phyloP scores from a whole-genome alignment of 2,113 vertebrate genomes.

The Mionectes macconnelli region DNA sequence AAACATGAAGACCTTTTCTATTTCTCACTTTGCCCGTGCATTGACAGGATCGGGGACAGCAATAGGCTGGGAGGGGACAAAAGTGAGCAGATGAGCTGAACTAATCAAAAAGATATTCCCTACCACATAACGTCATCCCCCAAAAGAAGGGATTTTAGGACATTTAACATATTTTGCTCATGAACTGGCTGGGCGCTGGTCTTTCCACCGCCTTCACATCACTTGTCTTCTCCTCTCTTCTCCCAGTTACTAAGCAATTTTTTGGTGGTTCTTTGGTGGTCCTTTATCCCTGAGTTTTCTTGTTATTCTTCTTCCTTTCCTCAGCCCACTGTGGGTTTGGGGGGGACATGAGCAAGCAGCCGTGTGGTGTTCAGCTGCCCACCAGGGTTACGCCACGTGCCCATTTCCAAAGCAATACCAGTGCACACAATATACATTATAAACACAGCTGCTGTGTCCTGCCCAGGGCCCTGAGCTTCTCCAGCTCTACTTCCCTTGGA shows the following conservation, averaged over 20 bases:
- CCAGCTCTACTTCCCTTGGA: not conserved
- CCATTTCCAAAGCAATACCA: not conserved
- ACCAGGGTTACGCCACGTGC: not conserved
- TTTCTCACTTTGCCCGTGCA: not conserved
- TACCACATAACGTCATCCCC: not conserved
- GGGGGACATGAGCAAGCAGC: fast-evolving
- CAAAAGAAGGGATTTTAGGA: not conserved
- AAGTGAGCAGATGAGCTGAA: not conserved
- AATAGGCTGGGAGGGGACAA: not conserved
- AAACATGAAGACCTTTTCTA: not conserved
- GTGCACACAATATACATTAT: fast-evolving
- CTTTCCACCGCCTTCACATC: not conserved
- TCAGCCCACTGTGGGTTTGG: not conserved
- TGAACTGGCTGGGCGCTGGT: not conserved
- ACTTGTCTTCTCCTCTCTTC: not conserved
- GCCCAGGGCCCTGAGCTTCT: not conserved
- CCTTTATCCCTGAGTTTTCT: not conserved
- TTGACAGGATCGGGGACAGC: not conserved
- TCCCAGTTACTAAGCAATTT: not conserved
- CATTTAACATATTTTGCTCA: not conserved
- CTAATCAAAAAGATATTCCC: not conserved
- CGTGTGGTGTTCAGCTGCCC: not conserved
- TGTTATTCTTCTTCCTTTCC: not conserved
- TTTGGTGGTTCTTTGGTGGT: not conserved
- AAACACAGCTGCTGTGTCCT: not conserved